These are phyloP conservation scores for Sthenelais limicola DNA, from an alignment of 2,888 invertebrate species.

Conservation along the genomic window DNA sequence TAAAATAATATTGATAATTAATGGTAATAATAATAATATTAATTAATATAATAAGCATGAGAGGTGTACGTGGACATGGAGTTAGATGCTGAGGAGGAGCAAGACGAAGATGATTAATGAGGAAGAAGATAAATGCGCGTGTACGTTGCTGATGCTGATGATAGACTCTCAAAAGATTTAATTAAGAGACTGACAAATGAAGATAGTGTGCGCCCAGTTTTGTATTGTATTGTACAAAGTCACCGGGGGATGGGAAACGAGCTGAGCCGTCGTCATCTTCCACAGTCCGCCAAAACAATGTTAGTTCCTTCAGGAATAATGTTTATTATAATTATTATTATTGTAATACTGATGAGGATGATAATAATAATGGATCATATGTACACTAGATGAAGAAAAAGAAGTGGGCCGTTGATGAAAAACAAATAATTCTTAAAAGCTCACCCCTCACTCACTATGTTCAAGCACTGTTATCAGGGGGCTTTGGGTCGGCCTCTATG, in stretches of 20 bases:
- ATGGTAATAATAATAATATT: no score
- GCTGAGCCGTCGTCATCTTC: conserved; percentile 37
- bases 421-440: neutral
- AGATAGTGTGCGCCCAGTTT: conserved; percentile 36
- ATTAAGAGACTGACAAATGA: neutral
- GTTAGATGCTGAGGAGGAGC: no score
- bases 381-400: conserved; percentile 10
- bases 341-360: conserved; percentile 27
- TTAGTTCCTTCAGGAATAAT: no score
- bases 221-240: conserved; percentile 36
- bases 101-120: conserved; percentile 25
- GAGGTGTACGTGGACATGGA: no score
- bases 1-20: no score
- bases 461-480: no score
- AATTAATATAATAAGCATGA: no score
- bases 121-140: conserved; percentile 5
- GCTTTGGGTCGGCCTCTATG: no score
- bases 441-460: neutral
- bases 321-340: conserved; percentile 38
- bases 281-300: conserved; percentile 33
- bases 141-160: conserved; percentile 11
- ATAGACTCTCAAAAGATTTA: conserved; percentile 10
- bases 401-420: no score
- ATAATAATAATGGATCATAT: neutral
- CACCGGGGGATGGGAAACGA: conserved; percentile 31